Conservation (phyloP, 2,113 vertebrate genomes). For the Ptilorrhoa leucosticta region DNA sequence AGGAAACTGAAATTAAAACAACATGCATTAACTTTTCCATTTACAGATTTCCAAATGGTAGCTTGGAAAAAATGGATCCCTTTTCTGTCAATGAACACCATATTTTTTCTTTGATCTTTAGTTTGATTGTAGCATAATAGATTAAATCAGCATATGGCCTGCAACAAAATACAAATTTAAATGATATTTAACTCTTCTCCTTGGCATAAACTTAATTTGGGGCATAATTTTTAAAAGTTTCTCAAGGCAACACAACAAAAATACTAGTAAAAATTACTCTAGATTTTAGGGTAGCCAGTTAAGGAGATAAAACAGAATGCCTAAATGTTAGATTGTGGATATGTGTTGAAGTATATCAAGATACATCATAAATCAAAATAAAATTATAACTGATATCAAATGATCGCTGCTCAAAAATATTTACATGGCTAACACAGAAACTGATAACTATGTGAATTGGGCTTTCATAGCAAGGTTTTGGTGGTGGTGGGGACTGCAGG, state of each 20-base stretch:
- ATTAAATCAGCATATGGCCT: not conserved
- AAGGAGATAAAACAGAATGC: not conserved
- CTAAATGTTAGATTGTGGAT: not conserved
- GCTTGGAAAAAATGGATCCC: not conserved
- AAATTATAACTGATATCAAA: not conserved
- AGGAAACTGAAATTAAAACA: not conserved
- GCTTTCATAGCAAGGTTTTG: not conserved
- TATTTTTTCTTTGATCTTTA: not conserved
- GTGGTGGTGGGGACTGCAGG: fast-evolving
- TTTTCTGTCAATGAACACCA: not conserved
- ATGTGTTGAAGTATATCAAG: not conserved
- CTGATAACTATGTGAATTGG: not conserved
- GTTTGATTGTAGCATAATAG: not conserved
- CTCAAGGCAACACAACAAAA: not conserved
- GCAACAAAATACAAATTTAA: not conserved
- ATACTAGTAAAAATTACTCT: not conserved
- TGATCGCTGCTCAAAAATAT: not conserved
- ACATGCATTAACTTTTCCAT: not conserved
- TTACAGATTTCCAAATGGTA: not conserved
- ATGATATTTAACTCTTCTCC: not conserved
- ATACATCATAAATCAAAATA: not conserved
- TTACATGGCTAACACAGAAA: not conserved
- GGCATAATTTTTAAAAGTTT: not conserved
- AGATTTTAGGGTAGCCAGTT: not conserved
- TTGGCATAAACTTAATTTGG: not conserved